Conservation (phyloP, 2,888 invertebrate genomes). For the Eristalis pertinax region DNA sequence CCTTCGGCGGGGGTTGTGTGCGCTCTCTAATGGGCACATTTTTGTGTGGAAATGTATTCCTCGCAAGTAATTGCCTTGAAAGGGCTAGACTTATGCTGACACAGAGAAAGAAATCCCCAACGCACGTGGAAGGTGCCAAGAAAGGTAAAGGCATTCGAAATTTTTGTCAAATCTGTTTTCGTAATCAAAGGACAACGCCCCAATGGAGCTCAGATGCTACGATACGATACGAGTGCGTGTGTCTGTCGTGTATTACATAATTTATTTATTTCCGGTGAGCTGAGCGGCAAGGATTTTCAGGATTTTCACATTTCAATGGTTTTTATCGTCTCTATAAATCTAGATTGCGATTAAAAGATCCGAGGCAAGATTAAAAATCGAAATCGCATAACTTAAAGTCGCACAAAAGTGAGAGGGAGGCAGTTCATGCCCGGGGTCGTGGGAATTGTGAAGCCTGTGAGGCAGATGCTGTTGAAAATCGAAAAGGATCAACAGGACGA, state of each 20-base stretch:
- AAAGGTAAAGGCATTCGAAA: not conserved
- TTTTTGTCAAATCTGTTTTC: slow-evolving; percentile 16
- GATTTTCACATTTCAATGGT: slow-evolving; percentile 47
- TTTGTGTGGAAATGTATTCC: slow-evolving; percentile 30
- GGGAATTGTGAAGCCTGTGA: not conserved
- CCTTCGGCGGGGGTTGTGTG: not conserved
- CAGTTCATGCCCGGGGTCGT: not conserved
- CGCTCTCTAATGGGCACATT: slow-evolving; percentile 5
- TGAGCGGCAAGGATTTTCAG: slow-evolving; percentile 13
- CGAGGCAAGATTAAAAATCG: not conserved
- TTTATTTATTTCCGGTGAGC: slow-evolving; percentile 52
- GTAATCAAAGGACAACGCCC: slow-evolving; percentile 20
- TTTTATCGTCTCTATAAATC: slow-evolving; percentile 21
- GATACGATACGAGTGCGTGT: not conserved
- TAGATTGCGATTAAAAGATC: not conserved
- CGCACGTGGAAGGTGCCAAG: not conserved
- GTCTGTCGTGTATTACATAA: not conserved
- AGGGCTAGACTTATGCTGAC: not conserved
- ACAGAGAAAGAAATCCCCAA: not conserved
- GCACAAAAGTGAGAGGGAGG: not conserved
- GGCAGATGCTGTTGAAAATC: not conserved
- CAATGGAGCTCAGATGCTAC: not conserved
- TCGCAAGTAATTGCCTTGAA: not conserved
- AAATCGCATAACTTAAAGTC: not conserved
- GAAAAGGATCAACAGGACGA: not conserved